These are phyloP conservation scores for Progne subis DNA, from an alignment of 2,113 vertebrate species.

Conservation along the genomic window DNA sequence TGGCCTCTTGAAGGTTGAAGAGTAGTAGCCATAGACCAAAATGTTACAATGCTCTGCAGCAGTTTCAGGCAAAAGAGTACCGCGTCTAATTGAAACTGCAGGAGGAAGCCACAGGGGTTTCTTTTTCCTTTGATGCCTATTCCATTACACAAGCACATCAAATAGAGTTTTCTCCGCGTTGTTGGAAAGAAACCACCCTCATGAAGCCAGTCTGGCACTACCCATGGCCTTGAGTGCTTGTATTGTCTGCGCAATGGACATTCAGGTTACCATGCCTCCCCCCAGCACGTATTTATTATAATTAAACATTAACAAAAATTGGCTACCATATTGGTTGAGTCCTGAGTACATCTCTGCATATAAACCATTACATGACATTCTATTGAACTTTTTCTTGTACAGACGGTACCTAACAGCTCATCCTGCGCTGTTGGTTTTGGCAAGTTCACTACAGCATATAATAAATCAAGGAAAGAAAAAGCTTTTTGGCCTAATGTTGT, in stretches of 20 bases:
- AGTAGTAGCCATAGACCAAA: neutral
- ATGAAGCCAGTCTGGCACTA: conserved; percentile 7
- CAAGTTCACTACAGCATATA: conserved; percentile 82
- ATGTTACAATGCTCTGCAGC: neutral
- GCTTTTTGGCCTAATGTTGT: conserved; percentile 75
- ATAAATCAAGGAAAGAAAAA: conserved; percentile 92
- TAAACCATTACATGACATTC: conserved; percentile 79
- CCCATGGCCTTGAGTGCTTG: neutral
- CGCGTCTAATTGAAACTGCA: neutral
- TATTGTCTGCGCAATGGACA: neutral
- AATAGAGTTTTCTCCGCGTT: neutral
- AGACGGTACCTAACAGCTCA: conserved; percentile 84
- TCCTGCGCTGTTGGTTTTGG: conserved; percentile 90
- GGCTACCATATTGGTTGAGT: conserved; percentile 42
- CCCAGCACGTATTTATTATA: neutral
- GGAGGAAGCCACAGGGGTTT: conserved; percentile 20
- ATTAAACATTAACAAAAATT: conserved; percentile 15
- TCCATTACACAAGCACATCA: neutral
- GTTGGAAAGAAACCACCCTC: conserved; percentile 26
- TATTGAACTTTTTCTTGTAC: conserved; percentile 83
- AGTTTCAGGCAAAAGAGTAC: neutral
- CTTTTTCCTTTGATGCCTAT: conserved; percentile 40
- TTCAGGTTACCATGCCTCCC: neutral
- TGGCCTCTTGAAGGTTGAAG: neutral
- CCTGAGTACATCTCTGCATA: conserved; percentile 29